A percentile compares a stretch with the other conserved stretches of the same genome.
These are phyloP conservation scores for Conus ventricosus DNA, from an alignment of 1,140 invertebrate genomes.

Conservation along the genomic window DNA sequence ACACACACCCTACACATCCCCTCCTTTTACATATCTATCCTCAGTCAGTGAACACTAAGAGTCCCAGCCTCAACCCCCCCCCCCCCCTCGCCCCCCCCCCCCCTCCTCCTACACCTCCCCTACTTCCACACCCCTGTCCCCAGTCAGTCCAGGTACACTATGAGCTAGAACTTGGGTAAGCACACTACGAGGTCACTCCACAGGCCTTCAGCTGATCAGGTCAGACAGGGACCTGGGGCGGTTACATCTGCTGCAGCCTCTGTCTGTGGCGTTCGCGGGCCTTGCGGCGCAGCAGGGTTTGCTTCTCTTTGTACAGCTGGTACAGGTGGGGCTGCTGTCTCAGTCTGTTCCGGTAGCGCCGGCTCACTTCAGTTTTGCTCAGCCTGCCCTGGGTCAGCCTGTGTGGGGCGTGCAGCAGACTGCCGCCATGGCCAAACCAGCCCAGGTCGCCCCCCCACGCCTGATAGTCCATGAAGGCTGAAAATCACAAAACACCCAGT, in stretches of 20 bases:
- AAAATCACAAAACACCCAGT: background rate
- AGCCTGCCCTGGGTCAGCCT: background rate
- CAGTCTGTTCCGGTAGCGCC: background rate
- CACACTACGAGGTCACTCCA: no score
- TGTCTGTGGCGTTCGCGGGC: background rate
- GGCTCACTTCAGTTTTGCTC: background rate
- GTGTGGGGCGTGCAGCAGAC: no score
- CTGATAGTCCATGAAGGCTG: background rate
- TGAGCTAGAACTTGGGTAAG: no score
- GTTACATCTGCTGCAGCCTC: background rate
- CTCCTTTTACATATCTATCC: no score
- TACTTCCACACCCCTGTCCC: no score
- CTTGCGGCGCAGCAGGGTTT: background rate
- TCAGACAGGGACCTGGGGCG: background rate
- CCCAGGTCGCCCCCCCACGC: background rate
- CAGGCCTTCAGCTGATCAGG: no score
- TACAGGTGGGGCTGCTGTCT: background rate
- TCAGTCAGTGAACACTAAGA: no score
- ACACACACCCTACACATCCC: no score
- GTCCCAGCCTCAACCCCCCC: no score
- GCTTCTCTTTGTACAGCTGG: conserved; percentile 6
- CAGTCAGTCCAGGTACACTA: no score
- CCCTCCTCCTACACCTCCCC: no score
- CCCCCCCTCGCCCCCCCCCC: no score
- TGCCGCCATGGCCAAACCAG: background rate